Percentiles rank a stretch among this genome's conserved stretches.
These are phyloP conservation scores for Drosophila prolongata DNA, from an alignment of 2,888 invertebrate genomes.

Conservation along the genomic window DNA sequence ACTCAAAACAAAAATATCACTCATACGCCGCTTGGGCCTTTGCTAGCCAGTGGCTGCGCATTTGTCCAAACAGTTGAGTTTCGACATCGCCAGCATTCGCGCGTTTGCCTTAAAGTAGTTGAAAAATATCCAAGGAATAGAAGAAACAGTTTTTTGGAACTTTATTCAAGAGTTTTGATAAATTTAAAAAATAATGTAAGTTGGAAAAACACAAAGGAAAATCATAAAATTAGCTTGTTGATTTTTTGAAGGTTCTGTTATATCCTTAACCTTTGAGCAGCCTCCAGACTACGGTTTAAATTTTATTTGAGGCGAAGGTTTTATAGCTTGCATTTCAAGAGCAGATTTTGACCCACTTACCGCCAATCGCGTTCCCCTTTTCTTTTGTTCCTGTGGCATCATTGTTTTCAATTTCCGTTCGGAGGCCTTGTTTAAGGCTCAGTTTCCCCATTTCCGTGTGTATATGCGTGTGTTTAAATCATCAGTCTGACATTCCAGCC, in stretches of 20 bases:
- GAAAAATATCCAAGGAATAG: slow-evolving; percentile 23
- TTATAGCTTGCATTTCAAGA: slow-evolving; percentile 22
- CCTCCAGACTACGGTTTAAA: slow-evolving; percentile 1
- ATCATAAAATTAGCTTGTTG: too few species aligned
- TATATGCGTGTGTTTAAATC: slow-evolving; percentile 55
- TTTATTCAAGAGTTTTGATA: neutral
- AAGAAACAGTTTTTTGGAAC: slow-evolving; percentile 1
- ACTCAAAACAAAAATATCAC: slow-evolving; percentile 61
- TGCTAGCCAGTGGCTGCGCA: slow-evolving; percentile 57
- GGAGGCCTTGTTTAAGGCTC: slow-evolving; percentile 52
- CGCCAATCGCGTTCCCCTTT: slow-evolving; percentile 14
- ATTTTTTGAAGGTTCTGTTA: neutral
- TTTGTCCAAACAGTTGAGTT: slow-evolving; percentile 75
- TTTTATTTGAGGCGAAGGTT: neutral
- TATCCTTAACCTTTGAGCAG: slow-evolving; percentile 2
- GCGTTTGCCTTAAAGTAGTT: slow-evolving; percentile 52
- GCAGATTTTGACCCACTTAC: slow-evolving; percentile 38
- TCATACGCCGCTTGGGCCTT: slow-evolving; percentile 74
- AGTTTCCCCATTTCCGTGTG: slow-evolving; percentile 54
- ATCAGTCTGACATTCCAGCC: slow-evolving; percentile 21
- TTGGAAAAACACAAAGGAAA: neutral
- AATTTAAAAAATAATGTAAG: slow-evolving; percentile 19
- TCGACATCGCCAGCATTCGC: slow-evolving; percentile 69
- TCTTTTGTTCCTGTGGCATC: slow-evolving; percentile 11
- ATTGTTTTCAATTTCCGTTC: slow-evolving; percentile 24